Base-by-base conservation (phyloP, 2,888 invertebrate species). In the Lasius fuliginosus region DNA sequence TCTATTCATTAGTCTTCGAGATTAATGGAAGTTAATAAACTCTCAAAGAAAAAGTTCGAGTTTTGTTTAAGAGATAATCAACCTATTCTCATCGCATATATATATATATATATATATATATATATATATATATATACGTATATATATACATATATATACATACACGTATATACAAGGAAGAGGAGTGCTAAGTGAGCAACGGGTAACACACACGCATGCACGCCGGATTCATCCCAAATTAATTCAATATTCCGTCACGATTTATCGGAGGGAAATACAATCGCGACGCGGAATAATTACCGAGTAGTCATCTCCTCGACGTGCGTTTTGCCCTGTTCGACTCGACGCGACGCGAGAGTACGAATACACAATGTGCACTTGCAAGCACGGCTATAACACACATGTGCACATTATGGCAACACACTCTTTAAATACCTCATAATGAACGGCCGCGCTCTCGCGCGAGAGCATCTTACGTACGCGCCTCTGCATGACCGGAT, bases 381-480 rank as follows among this genome's bases (percentile, higher is more conserved):
- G 58, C 46, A 81, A 73, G 73, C 73, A 81, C 71, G 12, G 36
- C 36, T 46, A 53, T 53, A 53, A 36, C 5, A 81, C 60, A 73
- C 71, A 81, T 73, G 79, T 81, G 79, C 79, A 81, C 77, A 69
- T 1, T 67, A 76, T n/a, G 65, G 27, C 40, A 53, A 69, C 1
- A 79, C 79, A 81, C 79, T 81, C 42, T 73, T 81, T 71, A 81
- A 81, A 81, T 81, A 81, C 79, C 79, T 81, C 73, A 46, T 81
- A 81, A 60, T 60, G 5, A 60, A 81, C 60, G 23, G 71, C 23
- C 71, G 40, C 42, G 73, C 33, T 71, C 46, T 81, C 60, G 73
- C 79, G 73, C 71, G 27, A 81, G 46, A 82, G 65, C 62, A 82
- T 65, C 82, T 82, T 75, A 76, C 75, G 65, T 77, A 82, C 82